Conservation (phyloP, 2,113 vertebrate genomes). For the Diadophis punctatus region DNA sequence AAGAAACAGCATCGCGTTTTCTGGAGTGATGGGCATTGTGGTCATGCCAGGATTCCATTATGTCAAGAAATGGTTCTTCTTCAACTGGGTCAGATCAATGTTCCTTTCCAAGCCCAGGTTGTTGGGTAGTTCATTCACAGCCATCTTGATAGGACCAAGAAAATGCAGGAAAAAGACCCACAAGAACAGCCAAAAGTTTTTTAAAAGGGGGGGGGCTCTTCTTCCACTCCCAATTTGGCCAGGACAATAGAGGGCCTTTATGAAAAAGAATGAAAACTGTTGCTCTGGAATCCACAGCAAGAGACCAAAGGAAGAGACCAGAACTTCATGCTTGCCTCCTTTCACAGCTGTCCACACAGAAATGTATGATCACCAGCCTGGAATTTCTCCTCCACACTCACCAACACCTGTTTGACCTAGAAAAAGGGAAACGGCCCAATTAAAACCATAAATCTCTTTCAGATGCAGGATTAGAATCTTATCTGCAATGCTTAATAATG, state of each 20-base stretch:
- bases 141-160: slow-evolving; percentile 25
- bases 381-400: slow-evolving; percentile 23
- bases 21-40: slow-evolving; percentile 93
- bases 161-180: not conserved
- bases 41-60: slow-evolving; percentile 66
- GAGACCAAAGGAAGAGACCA: not conserved
- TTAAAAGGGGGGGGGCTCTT: not conserved
- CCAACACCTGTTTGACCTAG: slow-evolving; percentile 42
- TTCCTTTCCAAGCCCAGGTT: fast-evolving
- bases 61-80: slow-evolving; percentile 25
- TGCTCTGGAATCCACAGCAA: not conserved
- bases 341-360: not conserved
- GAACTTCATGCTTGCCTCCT: not conserved
- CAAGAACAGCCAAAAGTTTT: not conserved
- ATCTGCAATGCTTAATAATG: not conserved
- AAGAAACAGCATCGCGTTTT: slow-evolving; percentile 86
- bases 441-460: slow-evolving; percentile 1
- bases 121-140: not conserved
- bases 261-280: fast-evolving
- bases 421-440: slow-evolving; percentile 25
- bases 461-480: slow-evolving; percentile 3
- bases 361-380: not conserved
- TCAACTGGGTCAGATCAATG: fast-evolving
- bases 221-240: slow-evolving; percentile 20
- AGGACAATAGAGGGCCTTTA: not conserved